A percentile compares a stretch with the other conserved stretches of the same genome.
phyloP scores from a whole-genome alignment of 1,140 invertebrate genomes.

The honey bee (Apis mellifera) region Amel_HAv3.1 CM009937.2:3327501-3328000 shows the following conservation, averaged over 20 bases:
- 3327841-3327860: constrained; percentile 47
- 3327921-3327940: constrained; percentile 66
- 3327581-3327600: not conserved
- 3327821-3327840: not conserved
- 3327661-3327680: constrained; percentile 9
- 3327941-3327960: constrained; percentile 83
- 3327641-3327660: constrained; percentile 10
- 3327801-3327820: not conserved
- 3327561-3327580: too few relatives aligned
- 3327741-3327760: not conserved
- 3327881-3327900: constrained; percentile 40
- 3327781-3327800: not conserved
- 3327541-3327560: not conserved
- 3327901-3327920: constrained; percentile 65
- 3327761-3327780: too few relatives aligned
- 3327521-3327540: constrained; percentile 23
- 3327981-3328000: constrained; percentile 95
- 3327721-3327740: constrained; percentile 6
- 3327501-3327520: constrained; percentile 18
- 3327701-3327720: constrained; percentile 6
- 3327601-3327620: constrained; percentile 5
- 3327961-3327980: constrained; percentile 83
- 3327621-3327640: constrained; percentile 26
- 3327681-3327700: constrained; percentile 23
- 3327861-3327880: constrained; percentile 50